Base-by-base conservation (phyloP, 2,113 vertebrate genomes). In the Miniopterus natalensis region DNA sequence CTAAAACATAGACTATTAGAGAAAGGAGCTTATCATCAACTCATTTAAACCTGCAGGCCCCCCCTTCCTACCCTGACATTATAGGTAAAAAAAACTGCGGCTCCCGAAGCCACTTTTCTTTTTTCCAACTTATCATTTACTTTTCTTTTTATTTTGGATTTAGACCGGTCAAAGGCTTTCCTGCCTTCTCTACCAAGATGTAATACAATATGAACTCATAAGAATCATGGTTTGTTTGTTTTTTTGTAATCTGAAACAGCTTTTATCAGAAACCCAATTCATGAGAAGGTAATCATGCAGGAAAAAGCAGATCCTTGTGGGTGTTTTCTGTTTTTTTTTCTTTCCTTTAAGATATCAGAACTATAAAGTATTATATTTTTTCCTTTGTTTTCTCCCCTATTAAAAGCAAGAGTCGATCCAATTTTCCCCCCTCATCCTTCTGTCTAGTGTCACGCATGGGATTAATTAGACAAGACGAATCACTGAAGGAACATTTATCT, bases 401-500 rank as follows among this genome's bases (percentile, higher is more conserved):
- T 94, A 97, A 98, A 98, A 98, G 93, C 96, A 97, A 97, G 96
- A 89, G 96, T 97, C 78, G 40, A 66, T 97, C 94, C 78, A 12
- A 96, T 97, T 86, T 97, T 97, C 92, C 83, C 88, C 80, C 94
- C 40, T 95, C 92, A 90, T 98, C 95, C 94, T 97, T 94, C 18
- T 93, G 45, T 96, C 93, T 96, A 93, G 90, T 97, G 96, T 95
- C 97, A 97, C 81, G 96, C 97, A 88, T 98, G 98, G 97, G 96
- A 98, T 97, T 98, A 98, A 98, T 98, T 98, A 98, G 97, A 98
- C 65, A 97, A 98, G 98, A 98, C 78, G 78, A 98, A 98, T 98
- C 94, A 84, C 90, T 94, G 88, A 8, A 71, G 98, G 96, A 97
- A 85, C 90, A 71, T 94, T 92, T 96, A 59, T 96, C 97, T 96